Base-by-base conservation (phyloP, 2,113 vertebrate genomes). In the Muntiacus muntjak region DNA sequence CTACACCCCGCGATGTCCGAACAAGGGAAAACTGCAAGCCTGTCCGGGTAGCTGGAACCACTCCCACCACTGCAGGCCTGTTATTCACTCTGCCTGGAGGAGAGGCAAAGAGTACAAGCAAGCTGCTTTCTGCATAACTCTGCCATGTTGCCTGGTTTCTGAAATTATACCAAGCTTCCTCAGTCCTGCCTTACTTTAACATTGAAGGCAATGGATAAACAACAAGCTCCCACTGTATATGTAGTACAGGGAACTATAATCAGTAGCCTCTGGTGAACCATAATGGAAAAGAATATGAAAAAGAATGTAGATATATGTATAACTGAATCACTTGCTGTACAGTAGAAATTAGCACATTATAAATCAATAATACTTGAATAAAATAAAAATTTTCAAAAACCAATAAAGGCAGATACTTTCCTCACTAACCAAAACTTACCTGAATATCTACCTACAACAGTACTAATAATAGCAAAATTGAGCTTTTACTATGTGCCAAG, bases 391-490 rank as follows among this genome's bases (percentile, higher is more conserved):
- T 54, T 25, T 8, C 11, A 54, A 83, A 83, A 83, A 82, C 50
- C 40, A 93, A 36, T 78, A 71, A 89, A 78, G 55, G 55, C 13
- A 87, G 55, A 60, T 15, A 71, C 19, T 55, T 67, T 33, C 15
- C 60, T 71, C 30, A 93, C 33, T 81, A 74, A 92, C 28, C 78
- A 78, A 95, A 92, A 62, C 8, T 9, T 55, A 92, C 40, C 25
- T n/a, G 60, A 76, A 58, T 76, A 85, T 36, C 86, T 93, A 93
- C 15, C 57, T 52, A 92, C 1, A 92, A 83, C 28, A 23, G 26
- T 84, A 36, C 36, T 71, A 84, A 94, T 64, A 83, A 88, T 14
- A 96, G 60, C 87, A 96, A 96, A 92, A 95, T 3, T 60, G 45
- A 95, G 83, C 12, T 96, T 82, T 62, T 57, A 60, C 58, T 55